Base-by-base conservation (phyloP, 2,888 invertebrate genomes). In the Drosophila kambysellisi region DNA sequence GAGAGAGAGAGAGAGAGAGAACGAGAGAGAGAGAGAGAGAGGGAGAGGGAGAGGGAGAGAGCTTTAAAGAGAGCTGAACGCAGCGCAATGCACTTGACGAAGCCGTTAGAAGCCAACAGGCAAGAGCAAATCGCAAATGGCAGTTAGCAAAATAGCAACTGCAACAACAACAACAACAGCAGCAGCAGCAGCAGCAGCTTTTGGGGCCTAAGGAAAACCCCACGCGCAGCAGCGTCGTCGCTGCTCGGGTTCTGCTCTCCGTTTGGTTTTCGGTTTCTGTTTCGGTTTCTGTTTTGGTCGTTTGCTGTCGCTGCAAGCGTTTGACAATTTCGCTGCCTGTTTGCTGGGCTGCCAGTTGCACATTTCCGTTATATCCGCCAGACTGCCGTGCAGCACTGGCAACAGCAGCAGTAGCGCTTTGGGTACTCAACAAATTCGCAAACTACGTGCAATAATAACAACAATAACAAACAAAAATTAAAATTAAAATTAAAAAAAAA, bases 351-450 rank as follows among this genome's bases (percentile, higher is more conserved):
- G 89, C 87, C 89, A 85, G 89, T 85, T 85, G 89, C 85, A 88
- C 89, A 85, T 85, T 85, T 85, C 85, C 85, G 85, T 85, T 85
- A 85, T 88, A 83, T 83, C 82, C 84, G 87, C 74, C 89, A 83
- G 82, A 83, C 79, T 66, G 83, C 81, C 81, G 75, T 78, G 81
- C 82, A 83, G 74, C 79, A 80, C 61, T 63, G 17, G 60, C 57
- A 76, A 58, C 56, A 50, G 48, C 48, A 65, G 39, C 70, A 56
- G 48, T 33, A 61, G 65, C 51, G 70, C 57, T 68, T 51, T 62
- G 37, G 51, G 30, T 50, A 57, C 35, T 20, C 33, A 67, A 30
- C 37, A 53, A 62, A 43, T 35, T 57, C 70, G 70, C 46, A 69
- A 56, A 66, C 57, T 64, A 76, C 78, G 83, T 76, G 73, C 70